Conservation (phyloP, 2,888 invertebrate genomes). For the Cinara cedri region DNA sequence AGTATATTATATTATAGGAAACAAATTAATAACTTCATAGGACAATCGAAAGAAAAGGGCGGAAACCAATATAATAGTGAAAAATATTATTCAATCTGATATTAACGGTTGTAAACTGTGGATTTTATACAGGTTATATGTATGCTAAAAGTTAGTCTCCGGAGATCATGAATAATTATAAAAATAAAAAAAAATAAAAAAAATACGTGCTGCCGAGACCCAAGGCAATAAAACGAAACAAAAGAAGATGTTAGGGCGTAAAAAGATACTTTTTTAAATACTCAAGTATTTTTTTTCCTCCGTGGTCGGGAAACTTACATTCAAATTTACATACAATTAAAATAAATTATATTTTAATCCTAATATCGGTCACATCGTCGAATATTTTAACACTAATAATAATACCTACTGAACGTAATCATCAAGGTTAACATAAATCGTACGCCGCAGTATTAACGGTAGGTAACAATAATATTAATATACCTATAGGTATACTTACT, state of each 20-base stretch:
- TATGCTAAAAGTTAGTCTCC: constrained; percentile 12
- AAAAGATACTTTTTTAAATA: constrained; percentile 6
- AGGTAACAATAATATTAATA: too few species aligned
- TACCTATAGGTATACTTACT: too few species aligned
- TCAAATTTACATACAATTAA: constrained; percentile 32
- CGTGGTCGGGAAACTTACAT: background rate
- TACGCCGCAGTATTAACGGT: too few species aligned
- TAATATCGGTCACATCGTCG: background rate
- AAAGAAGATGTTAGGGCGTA: background rate
- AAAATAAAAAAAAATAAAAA: background rate
- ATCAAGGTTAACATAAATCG: too few species aligned
- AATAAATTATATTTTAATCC: background rate
- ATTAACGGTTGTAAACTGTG: background rate
- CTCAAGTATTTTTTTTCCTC: background rate
- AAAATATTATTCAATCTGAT: constrained; percentile 31
- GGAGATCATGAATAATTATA: constrained; percentile 37
- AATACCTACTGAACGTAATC: too few species aligned
- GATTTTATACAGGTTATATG: too few species aligned
- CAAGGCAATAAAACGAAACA: background rate
- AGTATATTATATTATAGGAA: too few species aligned
- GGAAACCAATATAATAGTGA: too few species aligned
- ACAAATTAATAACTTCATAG: background rate
- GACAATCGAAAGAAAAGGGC: background rate
- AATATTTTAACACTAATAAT: too few species aligned
- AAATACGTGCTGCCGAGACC: background rate